phyloP scores from a whole-genome alignment of 2,797 vertebrate species.

The Sorex maritimensis region DNA sequence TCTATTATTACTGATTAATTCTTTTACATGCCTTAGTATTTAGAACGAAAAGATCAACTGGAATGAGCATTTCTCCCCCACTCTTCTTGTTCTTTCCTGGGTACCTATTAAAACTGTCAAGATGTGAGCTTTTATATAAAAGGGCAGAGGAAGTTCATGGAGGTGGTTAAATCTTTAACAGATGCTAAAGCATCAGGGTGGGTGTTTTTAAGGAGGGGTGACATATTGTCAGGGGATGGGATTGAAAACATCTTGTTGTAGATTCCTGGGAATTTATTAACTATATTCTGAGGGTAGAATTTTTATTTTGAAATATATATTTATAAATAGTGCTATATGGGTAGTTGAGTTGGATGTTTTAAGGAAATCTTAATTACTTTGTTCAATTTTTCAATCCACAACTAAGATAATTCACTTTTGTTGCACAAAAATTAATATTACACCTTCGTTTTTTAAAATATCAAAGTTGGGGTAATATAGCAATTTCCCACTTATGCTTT shows the following conservation, averaged over 20 bases:
- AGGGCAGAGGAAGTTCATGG: slow-evolving; percentile 83
- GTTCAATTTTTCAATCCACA: too few relatives aligned
- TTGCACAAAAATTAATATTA: too few relatives aligned
- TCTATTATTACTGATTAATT: slow-evolving; percentile 77
- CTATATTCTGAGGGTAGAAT: slow-evolving; percentile 37
- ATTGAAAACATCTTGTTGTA: slow-evolving; percentile 54
- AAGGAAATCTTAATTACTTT: too few relatives aligned
- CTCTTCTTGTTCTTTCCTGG: slow-evolving; percentile 85
- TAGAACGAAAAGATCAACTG: slow-evolving; percentile 85
- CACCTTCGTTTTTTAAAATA: background rate
- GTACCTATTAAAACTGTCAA: slow-evolving; percentile 88
- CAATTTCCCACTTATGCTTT: background rate
- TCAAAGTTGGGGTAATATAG: too few relatives aligned
- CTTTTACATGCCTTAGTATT: slow-evolving; percentile 85
- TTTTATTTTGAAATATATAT: slow-evolving; percentile 62
- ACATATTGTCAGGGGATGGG: slow-evolving; percentile 21
- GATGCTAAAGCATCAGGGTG: background rate
- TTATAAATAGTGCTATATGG: background rate
- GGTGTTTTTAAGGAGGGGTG: slow-evolving; percentile 77
- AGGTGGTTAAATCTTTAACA: slow-evolving; percentile 81
- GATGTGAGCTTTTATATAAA: slow-evolving; percentile 84
- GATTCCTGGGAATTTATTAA: slow-evolving; percentile 75
- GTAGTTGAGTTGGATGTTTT: background rate
- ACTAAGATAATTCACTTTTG: too few relatives aligned
- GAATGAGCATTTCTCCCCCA: slow-evolving; percentile 40